These are phyloP conservation scores for Oreochromis spilurus DNA, from an alignment of 2,113 vertebrate genomes.

Conservation along the genomic window DNA sequence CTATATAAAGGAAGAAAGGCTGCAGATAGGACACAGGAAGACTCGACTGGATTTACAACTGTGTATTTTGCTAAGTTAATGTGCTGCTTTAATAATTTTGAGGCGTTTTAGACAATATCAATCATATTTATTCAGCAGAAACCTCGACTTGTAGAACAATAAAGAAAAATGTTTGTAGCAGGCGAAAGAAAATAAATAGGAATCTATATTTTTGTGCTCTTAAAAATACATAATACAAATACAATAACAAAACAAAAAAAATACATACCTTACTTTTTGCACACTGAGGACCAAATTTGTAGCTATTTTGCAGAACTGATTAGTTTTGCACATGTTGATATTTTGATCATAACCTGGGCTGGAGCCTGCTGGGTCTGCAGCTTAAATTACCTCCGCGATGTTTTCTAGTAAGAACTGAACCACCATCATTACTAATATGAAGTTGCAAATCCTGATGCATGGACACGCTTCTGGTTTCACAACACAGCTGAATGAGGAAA, in stretches of 20 bases:
- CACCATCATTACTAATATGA: background rate
- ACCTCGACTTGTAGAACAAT: accelerated
- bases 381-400: background rate
- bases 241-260: background rate
- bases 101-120: background rate
- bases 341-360: background rate
- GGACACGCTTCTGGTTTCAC: background rate
- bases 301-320: background rate
- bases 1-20: accelerated
- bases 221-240: background rate
- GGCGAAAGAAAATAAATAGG: background rate
- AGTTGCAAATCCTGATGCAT: background rate
- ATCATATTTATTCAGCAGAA: background rate
- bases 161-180: background rate
- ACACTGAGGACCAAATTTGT: background rate
- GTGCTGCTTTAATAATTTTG: background rate
- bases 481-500: background rate
- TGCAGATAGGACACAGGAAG: background rate
- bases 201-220: background rate
- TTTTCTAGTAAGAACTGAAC: background rate
- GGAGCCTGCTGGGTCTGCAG: background rate
- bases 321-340: background rate
- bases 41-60: background rate
- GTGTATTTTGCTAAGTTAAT: background rate
- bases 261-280: background rate